Percentiles rank a stretch among this genome's conserved stretches.
These are phyloP conservation scores for Helleia helle DNA, from an alignment of 2,888 invertebrate species.

Conservation along the genomic window DNA sequence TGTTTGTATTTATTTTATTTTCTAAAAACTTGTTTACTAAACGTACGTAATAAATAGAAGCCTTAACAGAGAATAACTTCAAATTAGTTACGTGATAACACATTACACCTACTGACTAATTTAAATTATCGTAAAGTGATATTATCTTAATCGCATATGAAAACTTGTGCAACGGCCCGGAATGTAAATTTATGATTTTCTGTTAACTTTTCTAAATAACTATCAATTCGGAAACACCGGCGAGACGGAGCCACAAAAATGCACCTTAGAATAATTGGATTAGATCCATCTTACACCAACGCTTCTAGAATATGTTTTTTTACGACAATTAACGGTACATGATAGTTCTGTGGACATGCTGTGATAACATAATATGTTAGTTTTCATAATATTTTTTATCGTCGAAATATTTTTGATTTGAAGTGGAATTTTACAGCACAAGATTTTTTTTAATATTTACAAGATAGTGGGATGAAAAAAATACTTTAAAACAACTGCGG, in stretches of 20 bases:
- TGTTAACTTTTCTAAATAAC: constrained; percentile 48
- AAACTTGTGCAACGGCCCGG: constrained; percentile 45
- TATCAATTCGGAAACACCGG: constrained; percentile 46
- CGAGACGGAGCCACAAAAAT: constrained; percentile 25
- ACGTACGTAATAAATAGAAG: too few relatives aligned
- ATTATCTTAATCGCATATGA: constrained; percentile 39
- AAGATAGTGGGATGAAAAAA: too few relatives aligned
- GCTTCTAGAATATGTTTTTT: constrained; percentile 15
- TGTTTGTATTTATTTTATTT: too few relatives aligned
- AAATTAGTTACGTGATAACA: constrained; percentile 9
- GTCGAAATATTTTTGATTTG: constrained; percentile 9
- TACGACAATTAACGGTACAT: constrained; percentile 24
- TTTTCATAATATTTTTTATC: constrained; percentile 14
- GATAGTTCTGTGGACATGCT: constrained; percentile 18
- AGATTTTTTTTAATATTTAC: too few relatives aligned
- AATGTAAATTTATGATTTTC: constrained; percentile 57
- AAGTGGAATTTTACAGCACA: too few relatives aligned
- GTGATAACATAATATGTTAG: constrained; percentile 20
- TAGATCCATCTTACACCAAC: constrained; percentile 17
- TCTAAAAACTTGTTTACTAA: too few relatives aligned
- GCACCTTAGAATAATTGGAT: constrained; percentile 17
- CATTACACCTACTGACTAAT: constrained; percentile 20
- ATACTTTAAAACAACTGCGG: too few relatives aligned
- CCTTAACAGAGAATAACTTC: too few relatives aligned
- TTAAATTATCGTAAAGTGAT: constrained; percentile 24